Evolutionary conservation across 2,113 vertebrate genomes (phyloP), one percentile per base, ranked within the genome.

Genomic region (Erythrolamprus reginae): DNA sequence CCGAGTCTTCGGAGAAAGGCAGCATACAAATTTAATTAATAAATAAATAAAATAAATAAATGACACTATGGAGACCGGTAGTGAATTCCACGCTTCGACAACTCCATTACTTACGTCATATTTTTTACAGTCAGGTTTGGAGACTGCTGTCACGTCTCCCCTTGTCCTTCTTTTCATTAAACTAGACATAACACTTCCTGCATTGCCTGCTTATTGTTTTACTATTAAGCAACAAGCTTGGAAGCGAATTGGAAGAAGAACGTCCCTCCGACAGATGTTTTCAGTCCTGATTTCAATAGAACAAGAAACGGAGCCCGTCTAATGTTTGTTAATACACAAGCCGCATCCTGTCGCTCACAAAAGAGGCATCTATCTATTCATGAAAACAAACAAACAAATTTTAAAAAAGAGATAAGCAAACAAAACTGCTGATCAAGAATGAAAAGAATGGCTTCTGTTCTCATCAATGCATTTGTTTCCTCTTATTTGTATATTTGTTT

Each of bases 111-210:
- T n/a, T n/a, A n/a, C n/a, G n/a, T n/a, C n/a, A n/a, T n/a, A n/a
- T n/a, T n/a, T n/a, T n/a, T n/a, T n/a, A n/a, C n/a, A n/a, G n/a
- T n/a, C n/a, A n/a, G n/a, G n/a, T n/a, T n/a, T n/a, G 58, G n/a
- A 15, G 0, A 1, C 0, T 65, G 1, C 58, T 2, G 5, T 65
- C 28, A n/a, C 4, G 4, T n/a, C 3, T 2, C 4, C 10, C 58
- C 58, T 28, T 5, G 58, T 65, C 4, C 10, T 65, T 65, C 10
- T 65, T n/a, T 65, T 65, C 12, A n/a, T 65, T 1, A n/a, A 15
- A n/a, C 28, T 65, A 2, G 10, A 65, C 58, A n/a, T 65, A n/a
- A 4, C 58, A 5, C 0, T n/a, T n/a, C 58, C 26, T 61, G 58
- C 26, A 10, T 6, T 6, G 24, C n/a, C 33, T 6, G 10, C 2